Evolutionary conservation across 2,888 invertebrate species (phyloP).

Genomic region (Sarcophaga carnaria): DNA sequence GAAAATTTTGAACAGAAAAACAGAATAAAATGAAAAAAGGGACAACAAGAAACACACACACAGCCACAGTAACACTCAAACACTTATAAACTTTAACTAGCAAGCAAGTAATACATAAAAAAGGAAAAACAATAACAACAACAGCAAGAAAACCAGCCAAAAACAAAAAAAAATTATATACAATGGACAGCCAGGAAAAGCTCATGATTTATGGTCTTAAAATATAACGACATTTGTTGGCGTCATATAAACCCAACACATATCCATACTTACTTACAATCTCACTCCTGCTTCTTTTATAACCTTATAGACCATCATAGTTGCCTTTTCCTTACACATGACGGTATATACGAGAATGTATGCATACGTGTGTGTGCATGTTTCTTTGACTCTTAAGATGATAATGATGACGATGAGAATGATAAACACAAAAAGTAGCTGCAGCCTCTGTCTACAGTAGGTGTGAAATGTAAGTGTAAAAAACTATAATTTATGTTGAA

Average conservation of each 20-base stretch:
- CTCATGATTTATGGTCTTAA: conserved; percentile 81
- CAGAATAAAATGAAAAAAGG: conserved; percentile 31
- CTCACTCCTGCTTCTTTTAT: neutral
- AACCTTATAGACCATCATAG: conserved; percentile 5
- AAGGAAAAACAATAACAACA: conserved; percentile 44
- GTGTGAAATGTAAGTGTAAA: conserved; percentile 48
- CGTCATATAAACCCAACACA: conserved; percentile 48
- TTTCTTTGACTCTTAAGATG: conserved; percentile 38
- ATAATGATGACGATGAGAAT: neutral
- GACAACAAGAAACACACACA: conserved; percentile 21
- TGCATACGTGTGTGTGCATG: conserved; percentile 41
- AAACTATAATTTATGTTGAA: conserved; percentile 39
- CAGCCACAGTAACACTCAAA: neutral
- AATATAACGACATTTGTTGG: conserved; percentile 68
- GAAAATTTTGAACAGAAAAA: conserved; percentile 70
- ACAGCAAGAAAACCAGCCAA: conserved; percentile 19
- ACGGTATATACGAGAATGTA: neutral
- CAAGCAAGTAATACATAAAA: conserved; percentile 26
- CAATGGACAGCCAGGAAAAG: conserved; percentile 75
- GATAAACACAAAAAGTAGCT: conserved; percentile 8
- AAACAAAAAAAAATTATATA: neutral
- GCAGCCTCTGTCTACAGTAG: neutral
- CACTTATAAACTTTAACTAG: too few relatives aligned
- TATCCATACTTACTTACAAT: conserved; percentile 1
- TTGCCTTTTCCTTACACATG: neutral